phyloP scores from a whole-genome alignment of 2,888 invertebrate species.

The Athalia rosae region DNA sequence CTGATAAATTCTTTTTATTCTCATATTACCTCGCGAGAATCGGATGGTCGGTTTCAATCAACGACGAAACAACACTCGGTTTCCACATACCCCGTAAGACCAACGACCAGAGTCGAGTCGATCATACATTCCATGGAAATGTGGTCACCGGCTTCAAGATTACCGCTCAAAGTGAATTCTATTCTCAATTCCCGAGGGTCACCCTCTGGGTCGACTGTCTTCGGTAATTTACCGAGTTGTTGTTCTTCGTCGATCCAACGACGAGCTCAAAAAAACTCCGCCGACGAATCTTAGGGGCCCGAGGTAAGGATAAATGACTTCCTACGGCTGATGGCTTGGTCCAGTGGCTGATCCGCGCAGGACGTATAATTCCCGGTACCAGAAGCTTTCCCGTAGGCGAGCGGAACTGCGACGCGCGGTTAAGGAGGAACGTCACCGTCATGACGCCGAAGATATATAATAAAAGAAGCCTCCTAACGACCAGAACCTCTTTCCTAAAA shows the following conservation, averaged over 20 bases:
- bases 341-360: neutral
- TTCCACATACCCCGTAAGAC: neutral
- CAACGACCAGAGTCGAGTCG: neutral
- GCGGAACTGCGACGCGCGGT: neutral
- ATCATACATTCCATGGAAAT: neutral
- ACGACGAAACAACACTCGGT: neutral
- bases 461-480: conserved; percentile 45
- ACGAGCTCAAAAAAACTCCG: conserved; percentile 11
- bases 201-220: neutral
- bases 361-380: neutral
- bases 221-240: conserved; percentile 6
- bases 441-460: conserved; percentile 41
- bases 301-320: conserved; percentile 39
- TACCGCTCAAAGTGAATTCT: no score
- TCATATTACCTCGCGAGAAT: no score
- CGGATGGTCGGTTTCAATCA: no score
- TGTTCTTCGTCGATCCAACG: conserved; percentile 10
- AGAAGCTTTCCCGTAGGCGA: conserved; percentile 23
- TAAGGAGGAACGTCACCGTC: conserved; percentile 31
- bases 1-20: neutral
- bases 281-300: neutral
- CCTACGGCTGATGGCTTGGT: conserved; percentile 33
- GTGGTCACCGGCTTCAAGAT: no score
- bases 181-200: neutral
- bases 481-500: conserved; percentile 45